phyloP scores from a whole-genome alignment of 2,113 vertebrate species.

The Taxidea taxus region DNA sequence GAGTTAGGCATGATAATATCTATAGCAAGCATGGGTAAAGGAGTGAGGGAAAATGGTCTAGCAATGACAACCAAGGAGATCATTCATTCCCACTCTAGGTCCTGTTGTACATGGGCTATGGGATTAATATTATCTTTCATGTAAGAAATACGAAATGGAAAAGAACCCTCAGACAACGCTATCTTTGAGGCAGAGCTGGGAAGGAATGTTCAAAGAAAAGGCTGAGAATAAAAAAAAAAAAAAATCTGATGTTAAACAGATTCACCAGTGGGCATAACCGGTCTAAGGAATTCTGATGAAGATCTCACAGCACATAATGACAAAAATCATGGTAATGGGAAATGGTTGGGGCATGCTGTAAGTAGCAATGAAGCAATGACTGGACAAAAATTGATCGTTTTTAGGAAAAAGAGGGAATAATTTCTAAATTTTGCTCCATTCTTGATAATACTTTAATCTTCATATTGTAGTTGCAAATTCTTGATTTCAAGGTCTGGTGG shows the following conservation, averaged over 20 bases:
- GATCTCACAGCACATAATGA: rapidly evolving
- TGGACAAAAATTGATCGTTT: background rate
- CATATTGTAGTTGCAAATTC: background rate
- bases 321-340: background rate
- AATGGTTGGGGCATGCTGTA: background rate
- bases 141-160: background rate
- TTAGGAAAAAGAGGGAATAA: background rate
- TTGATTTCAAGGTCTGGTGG: background rate
- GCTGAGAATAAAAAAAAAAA: background rate
- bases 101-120: background rate
- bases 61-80: background rate
- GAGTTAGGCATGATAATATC: background rate
- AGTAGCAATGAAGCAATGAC: background rate
- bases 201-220: background rate
- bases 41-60: background rate
- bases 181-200: background rate
- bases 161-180: background rate
- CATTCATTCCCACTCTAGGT: background rate
- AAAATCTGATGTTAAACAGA: background rate
- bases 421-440: background rate
- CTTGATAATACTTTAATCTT: background rate
- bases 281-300: background rate
- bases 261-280: background rate
- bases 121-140: background rate
- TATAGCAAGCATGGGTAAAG: background rate